Base-by-base conservation (phyloP, 2,888 invertebrate species). In the Drosophila tripunctata region DNA sequence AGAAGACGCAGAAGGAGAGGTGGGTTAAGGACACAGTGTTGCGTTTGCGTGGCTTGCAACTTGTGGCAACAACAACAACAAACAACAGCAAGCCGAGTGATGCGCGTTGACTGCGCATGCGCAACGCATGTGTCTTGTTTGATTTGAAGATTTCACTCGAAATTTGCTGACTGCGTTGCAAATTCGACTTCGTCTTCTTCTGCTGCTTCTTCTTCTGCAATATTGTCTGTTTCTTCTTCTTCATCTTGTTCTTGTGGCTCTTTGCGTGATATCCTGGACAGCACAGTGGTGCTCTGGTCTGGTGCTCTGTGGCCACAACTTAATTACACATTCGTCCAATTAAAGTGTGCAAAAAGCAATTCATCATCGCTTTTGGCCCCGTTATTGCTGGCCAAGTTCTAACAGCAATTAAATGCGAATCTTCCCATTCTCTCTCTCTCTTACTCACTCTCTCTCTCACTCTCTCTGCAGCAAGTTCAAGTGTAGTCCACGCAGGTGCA, bases 251-350 rank as follows among this genome's bases (percentile, higher is more conserved):
- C 7, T 10, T 8, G n/a, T 6, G 8, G 7, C 5, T 10, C 14
- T 51, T 19, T 51, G 48, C 36, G 24, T 40, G 51, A 40, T 38
- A 51, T 51, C 51, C 51, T 51, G 38, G 8, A 19, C 30, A 48
- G 44, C 44, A 21, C n/a, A 14, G n/a, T 33, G 21, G n/a, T n/a
- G n/a, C n/a, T n/a, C n/a, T n/a, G n/a, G n/a, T n/a, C n/a, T n/a
- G n/a, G n/a, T n/a, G n/a, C n/a, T 38, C 51, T 33, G 21, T 38
- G 76, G 58, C 78, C 85, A 81, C 89, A 89, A 89, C 90, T 89
- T 90, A 90, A 90, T 89, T 89, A 86, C 88, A 88, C 87, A 82
- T 82, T 88, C 86, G 75, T 78, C 88, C 89, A 89, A 90, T 89
- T 89, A 89, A 90, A 90, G 76, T 84, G 74, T 78, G 83, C 86